Percentiles rank a stretch among this genome's conserved stretches.
Evolutionary conservation across 30 jellyfish, hydroid and myxozoan genomes (phyloP).

Genomic region (Hydractinia echinata): DNA sequence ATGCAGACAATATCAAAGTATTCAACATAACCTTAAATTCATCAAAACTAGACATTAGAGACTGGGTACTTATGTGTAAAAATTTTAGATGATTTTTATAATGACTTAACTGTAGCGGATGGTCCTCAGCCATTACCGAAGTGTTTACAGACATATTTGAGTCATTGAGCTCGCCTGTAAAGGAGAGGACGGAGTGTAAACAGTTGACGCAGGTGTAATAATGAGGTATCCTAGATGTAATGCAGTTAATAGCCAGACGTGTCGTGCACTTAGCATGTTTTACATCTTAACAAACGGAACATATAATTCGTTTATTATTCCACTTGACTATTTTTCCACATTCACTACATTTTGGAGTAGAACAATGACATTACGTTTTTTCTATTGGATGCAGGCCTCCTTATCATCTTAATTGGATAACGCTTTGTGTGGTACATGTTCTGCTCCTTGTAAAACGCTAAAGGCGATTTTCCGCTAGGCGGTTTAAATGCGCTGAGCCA

Average conservation of each 20-base stretch:
- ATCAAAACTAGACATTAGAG: constrained; percentile 47
- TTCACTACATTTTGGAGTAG: constrained; percentile 26
- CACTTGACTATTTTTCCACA: constrained; percentile 35
- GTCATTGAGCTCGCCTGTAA: neutral
- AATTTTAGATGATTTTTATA: neutral
- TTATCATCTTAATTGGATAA: too few relatives aligned
- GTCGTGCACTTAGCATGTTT: constrained; percentile 34
- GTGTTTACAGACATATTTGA: neutral
- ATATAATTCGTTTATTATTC: constrained; percentile 16
- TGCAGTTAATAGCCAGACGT: neutral
- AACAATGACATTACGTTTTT: too few relatives aligned
- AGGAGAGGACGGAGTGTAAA: constrained; percentile 24
- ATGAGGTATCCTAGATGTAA: constrained; percentile 3
- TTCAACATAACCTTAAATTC: constrained; percentile 40
- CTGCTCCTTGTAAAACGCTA: too few relatives aligned
- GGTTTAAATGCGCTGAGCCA: too few relatives aligned
- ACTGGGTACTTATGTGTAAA: constrained; percentile 47
- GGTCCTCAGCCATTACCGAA: neutral
- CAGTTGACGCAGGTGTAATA: constrained; percentile 37
- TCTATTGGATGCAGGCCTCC: too few relatives aligned
- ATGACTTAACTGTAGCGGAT: neutral
- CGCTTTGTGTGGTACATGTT: too few relatives aligned
- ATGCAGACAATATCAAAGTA: constrained; percentile 40
- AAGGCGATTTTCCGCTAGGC: too few relatives aligned
- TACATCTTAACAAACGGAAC: constrained; percentile 24